A percentile compares a stretch with the other conserved stretches of the same genome.
Conservation (phyloP, 2,888 invertebrate genomes). For the Morpho achilles region DNA sequence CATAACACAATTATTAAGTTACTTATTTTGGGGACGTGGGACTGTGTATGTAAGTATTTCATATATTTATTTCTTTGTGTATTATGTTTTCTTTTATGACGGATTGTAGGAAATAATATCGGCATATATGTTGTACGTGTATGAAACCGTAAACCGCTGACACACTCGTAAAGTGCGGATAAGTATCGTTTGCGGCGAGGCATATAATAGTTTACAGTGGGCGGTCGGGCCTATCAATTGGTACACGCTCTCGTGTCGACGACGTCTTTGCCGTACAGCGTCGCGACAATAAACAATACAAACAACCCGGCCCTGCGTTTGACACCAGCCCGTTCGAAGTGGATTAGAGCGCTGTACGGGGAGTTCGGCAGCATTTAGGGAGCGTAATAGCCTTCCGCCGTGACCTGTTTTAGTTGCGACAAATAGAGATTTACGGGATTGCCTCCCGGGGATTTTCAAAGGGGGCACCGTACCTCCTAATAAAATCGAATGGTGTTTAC, state of each 20-base stretch:
- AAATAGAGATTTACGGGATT: slow-evolving; percentile 78
- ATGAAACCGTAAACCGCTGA: slow-evolving; percentile 1
- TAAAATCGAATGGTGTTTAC: slow-evolving; percentile 71
- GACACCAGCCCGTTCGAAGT: slow-evolving; percentile 76
- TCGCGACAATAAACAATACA: slow-evolving; percentile 78
- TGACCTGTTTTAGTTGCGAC: slow-evolving; percentile 78
- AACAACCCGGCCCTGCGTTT: slow-evolving; percentile 76
- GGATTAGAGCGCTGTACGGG: slow-evolving; percentile 75
- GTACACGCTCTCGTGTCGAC: slow-evolving; percentile 55
- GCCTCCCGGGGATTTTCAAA: slow-evolving; percentile 61
- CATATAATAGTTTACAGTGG: slow-evolving; percentile 24
- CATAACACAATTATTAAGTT: no score
- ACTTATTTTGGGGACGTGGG: no score
- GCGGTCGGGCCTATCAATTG: slow-evolving; percentile 52
- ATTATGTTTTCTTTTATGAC: not conserved
- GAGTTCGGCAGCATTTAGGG: slow-evolving; percentile 77
- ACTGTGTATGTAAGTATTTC: no score
- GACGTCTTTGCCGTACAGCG: slow-evolving; percentile 69
- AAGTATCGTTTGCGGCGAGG: slow-evolving; percentile 45
- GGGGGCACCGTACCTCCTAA: slow-evolving; percentile 55
- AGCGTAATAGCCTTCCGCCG: slow-evolving; percentile 76
- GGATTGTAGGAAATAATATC: not conserved
- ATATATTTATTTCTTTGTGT: no score
- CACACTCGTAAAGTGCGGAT: slow-evolving; percentile 36
- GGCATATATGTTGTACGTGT: not conserved